Percentiles rank a stretch among this genome's conserved stretches.
phyloP scores from a whole-genome alignment of 2,888 invertebrate species.

The Mesorhabditis spiculigera region DNA sequence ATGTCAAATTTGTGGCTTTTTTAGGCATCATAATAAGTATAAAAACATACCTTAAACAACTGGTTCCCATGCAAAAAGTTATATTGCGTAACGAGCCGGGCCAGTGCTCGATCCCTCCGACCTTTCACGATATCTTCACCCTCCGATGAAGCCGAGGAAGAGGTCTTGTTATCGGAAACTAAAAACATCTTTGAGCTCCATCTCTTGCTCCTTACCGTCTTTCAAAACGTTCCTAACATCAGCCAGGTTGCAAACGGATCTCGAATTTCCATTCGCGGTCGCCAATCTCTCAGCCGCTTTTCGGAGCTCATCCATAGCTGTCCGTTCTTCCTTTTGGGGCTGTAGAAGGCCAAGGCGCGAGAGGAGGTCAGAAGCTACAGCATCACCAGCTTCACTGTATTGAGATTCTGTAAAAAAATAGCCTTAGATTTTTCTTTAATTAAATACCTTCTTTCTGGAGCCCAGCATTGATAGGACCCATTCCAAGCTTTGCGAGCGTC shows the following conservation, averaged over 20 bases:
- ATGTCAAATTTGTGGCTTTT: neutral
- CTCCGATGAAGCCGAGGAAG: neutral
- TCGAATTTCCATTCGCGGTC: constrained; percentile 12
- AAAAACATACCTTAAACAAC: neutral
- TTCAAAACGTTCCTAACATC: neutral
- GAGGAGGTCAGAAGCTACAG: neutral
- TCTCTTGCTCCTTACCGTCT: neutral
- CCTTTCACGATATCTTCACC: neutral
- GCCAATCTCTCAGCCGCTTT: constrained; percentile 27
- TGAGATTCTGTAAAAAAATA: too few relatives aligned
- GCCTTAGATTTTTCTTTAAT: too few relatives aligned
- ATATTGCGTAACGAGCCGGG: constrained; percentile 1
- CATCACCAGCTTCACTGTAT: neutral
- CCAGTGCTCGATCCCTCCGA: neutral
- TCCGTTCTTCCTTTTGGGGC: constrained; percentile 7
- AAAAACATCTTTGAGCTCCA: neutral
- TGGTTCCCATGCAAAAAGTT: neutral
- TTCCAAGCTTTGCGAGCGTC: neutral
- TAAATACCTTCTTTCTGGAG: too few relatives aligned
- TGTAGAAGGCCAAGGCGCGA: neutral
- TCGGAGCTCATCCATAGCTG: constrained; percentile 32
- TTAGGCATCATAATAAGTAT: too few relatives aligned
- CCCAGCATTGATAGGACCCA: neutral
- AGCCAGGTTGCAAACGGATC: neutral
- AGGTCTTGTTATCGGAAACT: constrained; percentile 1